A percentile compares a stretch with the other conserved stretches of the same genome.
Conservation (phyloP, 2,797 vertebrate genomes). For the Mycteria americana region DNA sequence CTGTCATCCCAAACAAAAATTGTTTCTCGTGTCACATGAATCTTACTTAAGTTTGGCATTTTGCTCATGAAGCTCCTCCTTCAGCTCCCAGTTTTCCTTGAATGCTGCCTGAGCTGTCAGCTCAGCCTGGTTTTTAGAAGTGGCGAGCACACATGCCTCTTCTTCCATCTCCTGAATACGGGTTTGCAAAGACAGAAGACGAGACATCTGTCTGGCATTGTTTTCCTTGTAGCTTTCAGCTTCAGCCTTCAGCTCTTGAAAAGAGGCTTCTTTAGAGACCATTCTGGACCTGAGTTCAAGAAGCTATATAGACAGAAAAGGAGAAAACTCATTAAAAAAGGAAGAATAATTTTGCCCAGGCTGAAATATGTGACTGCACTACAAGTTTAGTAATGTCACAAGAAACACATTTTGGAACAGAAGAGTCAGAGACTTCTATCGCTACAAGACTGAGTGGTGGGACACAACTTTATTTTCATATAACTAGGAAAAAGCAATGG, state of each 20-base stretch:
- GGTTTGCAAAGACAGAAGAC: slow-evolving; percentile 74
- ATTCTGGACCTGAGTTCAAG: slow-evolving; percentile 72
- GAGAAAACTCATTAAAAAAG: not conserved
- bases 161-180: slow-evolving; percentile 76
- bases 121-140: slow-evolving; percentile 72
- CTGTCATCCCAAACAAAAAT: not conserved
- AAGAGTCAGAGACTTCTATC: not conserved
- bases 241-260: slow-evolving; percentile 77
- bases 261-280: slow-evolving; percentile 72
- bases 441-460: not conserved
- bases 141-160: slow-evolving; percentile 51
- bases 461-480: not conserved
- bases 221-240: slow-evolving; percentile 75
- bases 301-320: slow-evolving; percentile 68
- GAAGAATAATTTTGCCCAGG: not conserved
- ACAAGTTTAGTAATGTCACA: not conserved
- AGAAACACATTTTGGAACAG: not conserved
- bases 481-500: not conserved
- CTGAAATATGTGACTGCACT: not conserved
- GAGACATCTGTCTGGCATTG: slow-evolving; percentile 77
- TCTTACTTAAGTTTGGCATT: slow-evolving; percentile 76
- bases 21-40: not conserved
- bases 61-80: slow-evolving; percentile 60
- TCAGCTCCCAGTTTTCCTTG: slow-evolving; percentile 76
- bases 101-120: slow-evolving; percentile 55